These are phyloP conservation scores for Drosophila rufa DNA, from an alignment of 1,140 invertebrate genomes.

Conservation along the genomic window DNA sequence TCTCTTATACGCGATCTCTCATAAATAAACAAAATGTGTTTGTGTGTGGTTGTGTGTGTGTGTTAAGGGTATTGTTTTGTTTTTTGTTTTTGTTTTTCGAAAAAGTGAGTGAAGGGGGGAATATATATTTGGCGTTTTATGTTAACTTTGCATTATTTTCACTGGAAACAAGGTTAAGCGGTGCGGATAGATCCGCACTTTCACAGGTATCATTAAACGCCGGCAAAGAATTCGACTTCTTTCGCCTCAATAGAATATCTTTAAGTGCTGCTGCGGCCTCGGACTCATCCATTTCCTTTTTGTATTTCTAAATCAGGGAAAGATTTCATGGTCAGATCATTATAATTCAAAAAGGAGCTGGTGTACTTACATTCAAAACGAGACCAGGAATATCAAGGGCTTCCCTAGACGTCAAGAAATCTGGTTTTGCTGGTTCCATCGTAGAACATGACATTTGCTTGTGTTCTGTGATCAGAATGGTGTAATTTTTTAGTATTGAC, in stretches of 20 bases:
- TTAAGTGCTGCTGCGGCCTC: constrained; percentile 60
- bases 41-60: constrained; percentile 30
- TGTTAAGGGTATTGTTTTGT: constrained; percentile 22
- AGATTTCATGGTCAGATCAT: not conserved
- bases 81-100: constrained; percentile 13
- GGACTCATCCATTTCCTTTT: constrained; percentile 62
- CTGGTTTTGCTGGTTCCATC: constrained; percentile 36
- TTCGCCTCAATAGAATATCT: constrained; percentile 65
- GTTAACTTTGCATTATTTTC: constrained; percentile 81
- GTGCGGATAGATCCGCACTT: constrained; percentile 70
- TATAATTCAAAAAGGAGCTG: not conserved
- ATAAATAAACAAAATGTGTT: constrained; percentile 72
- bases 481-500: not conserved
- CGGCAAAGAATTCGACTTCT: constrained; percentile 64
- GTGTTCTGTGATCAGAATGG: constrained; percentile 24
- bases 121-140: constrained; percentile 83
- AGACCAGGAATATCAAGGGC: constrained; percentile 33
- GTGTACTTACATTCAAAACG: constrained; percentile 39
- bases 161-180: constrained; percentile 83
- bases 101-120: constrained; percentile 39
- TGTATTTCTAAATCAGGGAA: constrained; percentile 62
- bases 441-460: constrained; percentile 45
- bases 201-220: constrained; percentile 66
- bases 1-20: constrained; percentile 52
- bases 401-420: constrained; percentile 41